Evolutionary conservation across 2,888 invertebrate genomes (phyloP).

Genomic region (Endotricha flammealis): DNA sequence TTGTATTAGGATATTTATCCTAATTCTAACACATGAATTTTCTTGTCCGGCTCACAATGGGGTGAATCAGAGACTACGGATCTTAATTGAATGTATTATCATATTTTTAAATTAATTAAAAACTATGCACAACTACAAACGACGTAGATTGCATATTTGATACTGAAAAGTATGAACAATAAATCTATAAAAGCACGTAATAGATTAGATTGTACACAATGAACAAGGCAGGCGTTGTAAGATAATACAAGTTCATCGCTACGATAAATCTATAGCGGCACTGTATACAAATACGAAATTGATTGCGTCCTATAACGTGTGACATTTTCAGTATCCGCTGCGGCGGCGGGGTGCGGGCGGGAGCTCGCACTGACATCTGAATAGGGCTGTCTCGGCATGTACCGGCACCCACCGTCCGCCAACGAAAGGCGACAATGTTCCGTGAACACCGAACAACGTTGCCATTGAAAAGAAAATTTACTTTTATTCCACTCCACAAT

Average conservation of each 20-base stretch:
- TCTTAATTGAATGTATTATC: too few relatives aligned
- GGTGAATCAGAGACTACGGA: too few relatives aligned
- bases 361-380: constrained; percentile 72
- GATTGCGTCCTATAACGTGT: constrained; percentile 75
- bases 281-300: constrained; percentile 76
- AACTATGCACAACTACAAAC: too few relatives aligned
- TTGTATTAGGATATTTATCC: too few relatives aligned
- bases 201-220: not conserved
- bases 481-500: constrained; percentile 61
- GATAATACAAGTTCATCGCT: constrained; percentile 44
- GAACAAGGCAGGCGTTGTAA: constrained; percentile 19
- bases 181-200: not conserved
- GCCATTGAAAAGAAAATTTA: constrained; percentile 73
- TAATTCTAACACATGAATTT: too few relatives aligned
- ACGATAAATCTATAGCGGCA: constrained; percentile 64
- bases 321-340: constrained; percentile 64
- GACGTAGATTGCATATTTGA: too few relatives aligned
- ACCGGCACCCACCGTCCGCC: constrained; percentile 70
- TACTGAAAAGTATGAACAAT: not conserved
- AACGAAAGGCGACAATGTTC: constrained; percentile 74
- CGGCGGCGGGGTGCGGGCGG: constrained; percentile 37
- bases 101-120: too few relatives aligned
- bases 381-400: constrained; percentile 73
- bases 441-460: constrained; percentile 62
- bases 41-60: too few relatives aligned